A percentile compares a stretch with the other conserved stretches of the same genome.
Conservation (phyloP, 1,140 invertebrate genomes). For the Coenobita brevimanus region DNA sequence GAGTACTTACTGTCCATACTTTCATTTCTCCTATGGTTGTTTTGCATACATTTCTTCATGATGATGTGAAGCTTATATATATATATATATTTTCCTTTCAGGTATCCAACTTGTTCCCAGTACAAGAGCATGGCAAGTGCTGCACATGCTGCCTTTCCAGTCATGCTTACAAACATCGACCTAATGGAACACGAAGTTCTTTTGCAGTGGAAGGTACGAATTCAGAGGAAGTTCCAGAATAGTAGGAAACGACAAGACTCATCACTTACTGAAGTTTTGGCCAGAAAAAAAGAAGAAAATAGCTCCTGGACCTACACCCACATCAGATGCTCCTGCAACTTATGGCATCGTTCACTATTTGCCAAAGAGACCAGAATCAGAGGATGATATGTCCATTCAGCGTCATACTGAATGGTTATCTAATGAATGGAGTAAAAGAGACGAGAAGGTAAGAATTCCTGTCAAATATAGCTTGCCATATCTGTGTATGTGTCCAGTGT, state of each 20-base stretch:
- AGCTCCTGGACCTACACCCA: background rate
- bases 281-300: constrained; percentile 9
- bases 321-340: background rate
- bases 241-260: background rate
- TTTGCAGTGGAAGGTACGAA: constrained; percentile 1
- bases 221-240: constrained; percentile 7
- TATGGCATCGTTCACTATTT: background rate
- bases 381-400: background rate
- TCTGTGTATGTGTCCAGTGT: background rate
- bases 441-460: background rate
- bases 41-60: too few species aligned
- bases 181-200: background rate
- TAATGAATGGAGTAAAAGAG: background rate
- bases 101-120: background rate
- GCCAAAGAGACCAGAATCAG: background rate
- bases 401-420: background rate
- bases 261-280: background rate
- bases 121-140: constrained; percentile 1
- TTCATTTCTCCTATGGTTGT: too few species aligned
- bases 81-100: too few species aligned
- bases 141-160: background rate
- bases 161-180: background rate
- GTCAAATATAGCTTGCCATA: background rate
- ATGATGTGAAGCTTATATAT: too few species aligned
- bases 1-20: too few species aligned